These are phyloP conservation scores for Falco rusticolus DNA, from an alignment of 2,797 vertebrate genomes.

Conservation along the genomic window DNA sequence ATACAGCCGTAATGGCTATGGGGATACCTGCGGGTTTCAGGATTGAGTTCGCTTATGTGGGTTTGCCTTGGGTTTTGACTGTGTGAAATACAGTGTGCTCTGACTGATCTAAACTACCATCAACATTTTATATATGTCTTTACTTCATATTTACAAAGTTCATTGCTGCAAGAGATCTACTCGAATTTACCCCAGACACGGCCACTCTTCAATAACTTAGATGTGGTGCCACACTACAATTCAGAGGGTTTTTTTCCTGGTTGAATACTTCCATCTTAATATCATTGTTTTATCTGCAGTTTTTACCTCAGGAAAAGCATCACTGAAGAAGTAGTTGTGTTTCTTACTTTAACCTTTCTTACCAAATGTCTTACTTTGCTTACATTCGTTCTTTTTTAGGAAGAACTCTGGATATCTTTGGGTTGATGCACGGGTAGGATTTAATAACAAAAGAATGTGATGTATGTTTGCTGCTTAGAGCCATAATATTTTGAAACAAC, in stretches of 20 bases:
- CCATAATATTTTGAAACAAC: not conserved
- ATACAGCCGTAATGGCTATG: not conserved
- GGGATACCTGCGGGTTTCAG: not conserved
- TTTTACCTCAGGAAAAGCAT: not conserved
- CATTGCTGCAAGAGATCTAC: not conserved
- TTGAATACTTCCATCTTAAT: not conserved
- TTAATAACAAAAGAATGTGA: not conserved
- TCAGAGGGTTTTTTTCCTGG: not conserved
- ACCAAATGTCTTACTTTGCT: not conserved
- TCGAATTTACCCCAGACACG: not conserved
- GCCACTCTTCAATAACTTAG: not conserved
- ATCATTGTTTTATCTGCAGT: not conserved
- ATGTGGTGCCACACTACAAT: not conserved
- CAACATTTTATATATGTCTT: not conserved
- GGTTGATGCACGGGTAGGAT: not conserved
- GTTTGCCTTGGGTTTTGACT: not conserved
- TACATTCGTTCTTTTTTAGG: not conserved
- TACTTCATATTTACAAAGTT: not conserved
- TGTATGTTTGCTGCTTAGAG: slow-evolving; percentile 1
- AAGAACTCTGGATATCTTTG: not conserved
- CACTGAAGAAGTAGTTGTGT: not conserved
- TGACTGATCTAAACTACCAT: not conserved
- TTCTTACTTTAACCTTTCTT: not conserved
- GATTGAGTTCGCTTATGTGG: not conserved
- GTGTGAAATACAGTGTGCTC: not conserved